These are phyloP conservation scores for Hydriomena furcata DNA, from an alignment of 2,888 invertebrate species.

Conservation along the genomic window DNA sequence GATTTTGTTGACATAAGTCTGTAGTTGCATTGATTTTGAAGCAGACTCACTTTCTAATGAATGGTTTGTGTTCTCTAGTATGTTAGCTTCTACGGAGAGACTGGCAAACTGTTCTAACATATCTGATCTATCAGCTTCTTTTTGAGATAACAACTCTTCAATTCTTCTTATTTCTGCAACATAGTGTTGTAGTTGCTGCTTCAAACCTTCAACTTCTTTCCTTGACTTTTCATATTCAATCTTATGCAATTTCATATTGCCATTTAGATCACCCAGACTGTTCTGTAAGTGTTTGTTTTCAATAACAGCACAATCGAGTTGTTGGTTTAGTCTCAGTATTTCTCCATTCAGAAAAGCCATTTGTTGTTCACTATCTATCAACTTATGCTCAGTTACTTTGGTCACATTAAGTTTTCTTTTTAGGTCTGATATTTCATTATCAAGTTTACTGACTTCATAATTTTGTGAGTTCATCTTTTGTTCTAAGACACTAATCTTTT, in stretches of 20 bases:
- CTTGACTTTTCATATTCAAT: conserved; percentile 87
- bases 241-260: conserved; percentile 84
- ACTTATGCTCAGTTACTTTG: conserved; percentile 74
- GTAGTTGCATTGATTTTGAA: conserved; percentile 85
- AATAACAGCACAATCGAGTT: conserved; percentile 83
- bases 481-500: conserved; percentile 85
- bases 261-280: conserved; percentile 86
- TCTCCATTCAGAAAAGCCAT: conserved; percentile 84
- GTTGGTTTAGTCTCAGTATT: conserved; percentile 78
- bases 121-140: conserved; percentile 91
- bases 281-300: conserved; percentile 90
- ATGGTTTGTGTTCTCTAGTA: conserved; percentile 90
- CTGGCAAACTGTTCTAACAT: conserved; percentile 91
- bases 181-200: conserved; percentile 91
- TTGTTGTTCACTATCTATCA: conserved; percentile 79
- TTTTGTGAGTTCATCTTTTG: conserved; percentile 85
- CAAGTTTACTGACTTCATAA: conserved; percentile 78
- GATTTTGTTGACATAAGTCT: conserved; percentile 76
- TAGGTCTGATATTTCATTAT: conserved; percentile 80
- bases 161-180: conserved; percentile 91
- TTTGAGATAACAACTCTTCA: conserved; percentile 88
- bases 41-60: conserved; percentile 90
- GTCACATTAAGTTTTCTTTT: conserved; percentile 78
- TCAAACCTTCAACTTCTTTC: conserved; percentile 88
- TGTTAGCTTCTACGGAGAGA: conserved; percentile 89